phyloP scores from a whole-genome alignment of 2,888 invertebrate species.

The Perizoma flavofasciatum region DNA sequence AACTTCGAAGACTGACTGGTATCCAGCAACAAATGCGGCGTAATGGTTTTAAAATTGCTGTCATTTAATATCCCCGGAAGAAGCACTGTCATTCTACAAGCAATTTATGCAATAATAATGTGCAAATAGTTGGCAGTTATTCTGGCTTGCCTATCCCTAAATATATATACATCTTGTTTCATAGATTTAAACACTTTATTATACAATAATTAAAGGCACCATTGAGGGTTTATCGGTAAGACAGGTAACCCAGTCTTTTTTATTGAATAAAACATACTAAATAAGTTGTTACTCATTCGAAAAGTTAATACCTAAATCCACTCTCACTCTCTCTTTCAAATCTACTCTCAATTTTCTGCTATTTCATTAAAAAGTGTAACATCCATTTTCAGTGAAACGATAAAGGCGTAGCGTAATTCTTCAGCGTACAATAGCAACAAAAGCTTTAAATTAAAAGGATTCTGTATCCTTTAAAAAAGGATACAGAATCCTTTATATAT shows the following conservation, averaged over 20 bases:
- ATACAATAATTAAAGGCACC: no score
- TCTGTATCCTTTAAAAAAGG: neutral
- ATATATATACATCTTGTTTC: no score
- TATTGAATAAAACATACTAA: no score
- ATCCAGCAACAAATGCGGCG: slow-evolving; percentile 34
- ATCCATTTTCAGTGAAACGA: slow-evolving; percentile 10
- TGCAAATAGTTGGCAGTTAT: neutral
- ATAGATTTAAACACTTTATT: no score
- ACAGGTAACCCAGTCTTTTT: no score
- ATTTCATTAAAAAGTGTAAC: slow-evolving; percentile 6
- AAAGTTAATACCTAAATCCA: no score
- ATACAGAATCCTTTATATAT: no score
- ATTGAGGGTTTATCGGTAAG: no score
- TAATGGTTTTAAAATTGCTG: slow-evolving; percentile 31
- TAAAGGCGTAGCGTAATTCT: slow-evolving; percentile 12
- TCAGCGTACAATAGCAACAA: slow-evolving; percentile 19
- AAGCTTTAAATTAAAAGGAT: slow-evolving; percentile 13
- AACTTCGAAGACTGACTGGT: slow-evolving; percentile 40
- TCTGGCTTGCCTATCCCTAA: no score
- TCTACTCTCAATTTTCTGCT: neutral
- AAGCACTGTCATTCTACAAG: slow-evolving; percentile 7
- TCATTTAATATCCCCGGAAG: slow-evolving; percentile 17
- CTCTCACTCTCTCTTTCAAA: no score
- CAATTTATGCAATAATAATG: slow-evolving; percentile 8
- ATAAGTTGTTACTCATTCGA: no score